These are phyloP conservation scores for Oxystoma pomonae DNA, from an alignment of 2,888 invertebrate genomes.

Conservation along the genomic window DNA sequence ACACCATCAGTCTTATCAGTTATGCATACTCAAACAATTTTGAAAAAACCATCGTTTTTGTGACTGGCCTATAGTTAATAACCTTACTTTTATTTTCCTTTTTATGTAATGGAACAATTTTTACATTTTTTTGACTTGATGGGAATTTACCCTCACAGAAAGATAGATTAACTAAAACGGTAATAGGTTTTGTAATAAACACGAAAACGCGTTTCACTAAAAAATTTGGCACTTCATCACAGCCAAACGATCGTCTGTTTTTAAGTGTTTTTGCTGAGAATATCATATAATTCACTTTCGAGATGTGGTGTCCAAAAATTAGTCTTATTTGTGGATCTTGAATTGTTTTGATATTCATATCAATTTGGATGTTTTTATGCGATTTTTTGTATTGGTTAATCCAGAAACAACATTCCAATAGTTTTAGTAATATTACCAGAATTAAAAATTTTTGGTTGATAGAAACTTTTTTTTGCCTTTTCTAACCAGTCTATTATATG, in stretches of 20 bases:
- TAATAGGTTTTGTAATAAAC: not conserved
- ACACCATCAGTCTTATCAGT: too few relatives aligned
- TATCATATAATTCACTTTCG: not conserved
- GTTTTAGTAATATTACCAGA: not conserved
- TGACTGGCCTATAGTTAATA: not conserved
- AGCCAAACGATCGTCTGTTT: too few relatives aligned
- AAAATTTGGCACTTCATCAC: too few relatives aligned
- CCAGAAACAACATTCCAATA: not conserved
- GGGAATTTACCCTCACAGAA: not conserved
- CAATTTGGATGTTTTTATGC: not conserved
- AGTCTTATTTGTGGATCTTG: not conserved
- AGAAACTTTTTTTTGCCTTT: too few relatives aligned
- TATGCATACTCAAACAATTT: slow-evolving; percentile 1
- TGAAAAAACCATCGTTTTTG: not conserved
- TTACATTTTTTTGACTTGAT: not conserved
- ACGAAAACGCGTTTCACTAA: not conserved
- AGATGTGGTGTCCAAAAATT: not conserved
- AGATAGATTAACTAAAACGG: not conserved
- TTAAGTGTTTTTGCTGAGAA: not conserved
- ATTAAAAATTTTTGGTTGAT: not conserved
- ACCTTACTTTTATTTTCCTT: not conserved
- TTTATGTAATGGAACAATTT: slow-evolving; percentile 1
- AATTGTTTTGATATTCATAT: not conserved
- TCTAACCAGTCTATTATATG: too few relatives aligned
- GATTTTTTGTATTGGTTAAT: not conserved